Evolutionary conservation across 1,140 invertebrate species (phyloP).

Genomic region (Drosophila repletoides): DNA sequence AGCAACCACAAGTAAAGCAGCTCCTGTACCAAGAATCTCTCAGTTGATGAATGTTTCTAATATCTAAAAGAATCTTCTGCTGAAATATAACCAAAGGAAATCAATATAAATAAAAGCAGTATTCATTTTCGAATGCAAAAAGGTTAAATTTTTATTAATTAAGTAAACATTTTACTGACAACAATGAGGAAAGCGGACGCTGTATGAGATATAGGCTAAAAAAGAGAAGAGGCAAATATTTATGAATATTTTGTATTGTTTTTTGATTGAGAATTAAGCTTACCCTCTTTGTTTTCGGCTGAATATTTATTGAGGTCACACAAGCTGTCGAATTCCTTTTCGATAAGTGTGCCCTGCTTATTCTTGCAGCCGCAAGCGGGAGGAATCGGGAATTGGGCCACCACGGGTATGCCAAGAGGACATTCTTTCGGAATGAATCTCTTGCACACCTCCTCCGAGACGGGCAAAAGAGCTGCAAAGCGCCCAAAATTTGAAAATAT

Average conservation of each 20-base stretch:
- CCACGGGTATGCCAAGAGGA: slow-evolving; percentile 6
- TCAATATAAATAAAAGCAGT: background rate
- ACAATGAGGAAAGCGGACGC: no score
- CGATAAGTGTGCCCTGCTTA: slow-evolving; percentile 7
- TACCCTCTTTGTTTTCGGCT: slow-evolving; percentile 10
- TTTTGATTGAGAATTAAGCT: background rate
- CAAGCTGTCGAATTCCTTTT: slow-evolving; percentile 9
- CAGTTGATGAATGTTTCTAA: no score
- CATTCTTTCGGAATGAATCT: slow-evolving; percentile 17
- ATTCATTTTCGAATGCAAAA: no score
- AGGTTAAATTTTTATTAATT: no score
- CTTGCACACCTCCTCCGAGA: slow-evolving; percentile 14
- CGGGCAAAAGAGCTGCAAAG: slow-evolving; percentile 23
- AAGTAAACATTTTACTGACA: no score
- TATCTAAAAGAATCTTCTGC: no score
- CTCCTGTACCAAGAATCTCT: no score
- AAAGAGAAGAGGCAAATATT: background rate
- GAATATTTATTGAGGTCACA: slow-evolving; percentile 17
- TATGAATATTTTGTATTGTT: background rate
- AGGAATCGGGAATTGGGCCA: slow-evolving; percentile 12
- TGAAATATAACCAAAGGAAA: no score
- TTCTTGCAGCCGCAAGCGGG: slow-evolving; percentile 19
- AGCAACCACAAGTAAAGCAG: no score
- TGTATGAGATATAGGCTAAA: slow-evolving; percentile 26
- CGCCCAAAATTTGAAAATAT: background rate